Conservation (phyloP, 1,140 invertebrate species). For the Agrypnia vestita region DNA sequence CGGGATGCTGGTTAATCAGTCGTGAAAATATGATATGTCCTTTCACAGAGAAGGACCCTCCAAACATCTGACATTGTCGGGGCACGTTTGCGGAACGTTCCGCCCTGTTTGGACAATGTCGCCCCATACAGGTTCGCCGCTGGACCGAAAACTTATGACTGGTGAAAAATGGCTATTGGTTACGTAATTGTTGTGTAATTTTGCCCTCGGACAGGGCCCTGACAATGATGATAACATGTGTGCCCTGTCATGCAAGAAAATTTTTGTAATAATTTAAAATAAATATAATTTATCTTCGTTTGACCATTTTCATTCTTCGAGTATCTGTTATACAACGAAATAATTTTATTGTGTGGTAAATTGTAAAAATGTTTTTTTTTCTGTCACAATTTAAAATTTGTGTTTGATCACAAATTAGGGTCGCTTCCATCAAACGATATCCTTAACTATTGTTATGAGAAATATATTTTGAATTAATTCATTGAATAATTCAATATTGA, state of each 20-base stretch:
- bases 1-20: conserved; percentile 27
- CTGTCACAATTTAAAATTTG: too few species aligned
- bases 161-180: conserved; percentile 28
- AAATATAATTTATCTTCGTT: too few species aligned
- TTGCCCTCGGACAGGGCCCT: background rate
- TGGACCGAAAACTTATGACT: conserved; percentile 21
- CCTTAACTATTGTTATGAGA: too few species aligned
- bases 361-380: too few species aligned
- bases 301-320: too few species aligned
- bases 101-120: conserved; percentile 2
- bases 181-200: conserved; percentile 15
- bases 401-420: too few species aligned
- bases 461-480: too few species aligned
- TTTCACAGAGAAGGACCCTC: conserved; percentile 26
- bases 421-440: too few species aligned
- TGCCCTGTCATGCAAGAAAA: conserved; percentile 2
- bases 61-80: background rate
- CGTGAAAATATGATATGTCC: conserved; percentile 52
- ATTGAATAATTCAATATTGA: too few species aligned
- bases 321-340: too few species aligned
- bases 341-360: too few species aligned
- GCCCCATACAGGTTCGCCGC: conserved; percentile 7
- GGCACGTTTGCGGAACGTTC: background rate
- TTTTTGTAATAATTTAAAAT: background rate
- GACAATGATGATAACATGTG: background rate